Base-by-base conservation (phyloP, 23 tunicate genomes). In the Trididemnum clinides region DNA sequence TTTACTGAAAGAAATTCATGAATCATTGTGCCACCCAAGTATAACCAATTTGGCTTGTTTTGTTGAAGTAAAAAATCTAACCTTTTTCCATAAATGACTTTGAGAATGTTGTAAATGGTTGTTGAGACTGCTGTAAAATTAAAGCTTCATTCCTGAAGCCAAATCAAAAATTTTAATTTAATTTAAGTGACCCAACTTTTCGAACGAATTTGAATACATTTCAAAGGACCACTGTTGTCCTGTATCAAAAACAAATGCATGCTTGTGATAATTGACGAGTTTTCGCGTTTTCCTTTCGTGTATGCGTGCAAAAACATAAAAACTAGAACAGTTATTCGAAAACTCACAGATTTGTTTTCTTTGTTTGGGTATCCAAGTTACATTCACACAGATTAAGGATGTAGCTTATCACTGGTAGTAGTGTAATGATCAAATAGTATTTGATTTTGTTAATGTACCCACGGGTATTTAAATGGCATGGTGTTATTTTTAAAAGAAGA, bases 1-100 rank as follows among this genome's bases (percentile, higher is more conserved):
- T n/a, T n/a, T n/a, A n/a, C n/a, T n/a, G n/a, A n/a, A n/a, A n/a
- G n/a, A n/a, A n/a, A n/a, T n/a, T n/a, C n/a, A n/a, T n/a, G n/a
- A n/a, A n/a, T n/a, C n/a, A n/a, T n/a, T n/a, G n/a, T 81, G 85
- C 33, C 85, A 81, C 28, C 85, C 51, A 1, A 79, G 85, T 4
- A 26, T 81, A 5, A 81, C 85, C 4, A 33, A 79, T 50, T 19
- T 81, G 78, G 32, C 21, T 20, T 79, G 65, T 37, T 81, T 30
- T 31, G 64, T 83, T 27, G 25, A 38, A 19, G 28, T 64, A 5
- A 71, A 71, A 49, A 83, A 83, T 80, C 29, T 83, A n/a, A 29
- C 87, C 82, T 22, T 83, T 25, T 50, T 71, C 87, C 2, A 2
- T 51, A 6, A 33, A 29, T 2, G 87, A 83, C 15, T n/a, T 83